phyloP scores from a whole-genome alignment of 37 sponge, comb jelly and placozoan species.

The Petrosia ficiformis region DNA sequence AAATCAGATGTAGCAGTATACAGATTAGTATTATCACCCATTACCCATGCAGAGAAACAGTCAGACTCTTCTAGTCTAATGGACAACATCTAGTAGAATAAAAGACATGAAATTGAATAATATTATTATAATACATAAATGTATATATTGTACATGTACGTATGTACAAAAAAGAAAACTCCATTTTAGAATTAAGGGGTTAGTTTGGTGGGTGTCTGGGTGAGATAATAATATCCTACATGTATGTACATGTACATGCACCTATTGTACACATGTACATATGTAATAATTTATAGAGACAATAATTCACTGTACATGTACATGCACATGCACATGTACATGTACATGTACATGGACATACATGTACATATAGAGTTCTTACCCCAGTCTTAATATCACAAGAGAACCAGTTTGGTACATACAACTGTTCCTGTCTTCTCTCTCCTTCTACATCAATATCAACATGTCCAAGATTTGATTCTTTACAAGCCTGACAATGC shows the following conservation, averaged over 20 bases:
- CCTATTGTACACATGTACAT: no score
- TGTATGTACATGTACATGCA: no score
- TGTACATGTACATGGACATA: no score
- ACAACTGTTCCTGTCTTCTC: slow-evolving; percentile 50
- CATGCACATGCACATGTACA: no score
- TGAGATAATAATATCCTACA: no score
- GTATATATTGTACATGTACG: no score
- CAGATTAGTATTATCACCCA: slow-evolving; percentile 37
- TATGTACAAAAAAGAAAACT: no score
- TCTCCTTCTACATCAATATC: slow-evolving; percentile 84
- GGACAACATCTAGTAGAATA: slow-evolving; percentile 30
- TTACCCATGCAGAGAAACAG: slow-evolving; percentile 70
- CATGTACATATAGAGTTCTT: slow-evolving; percentile 29
- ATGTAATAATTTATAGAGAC: no score
- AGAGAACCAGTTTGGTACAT: slow-evolving; percentile 96
- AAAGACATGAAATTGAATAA: background rate
- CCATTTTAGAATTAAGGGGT: no score
- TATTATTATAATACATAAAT: no score
- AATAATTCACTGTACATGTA: no score
- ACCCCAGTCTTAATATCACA: slow-evolving; percentile 94
- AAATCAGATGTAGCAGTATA: slow-evolving; percentile 21
- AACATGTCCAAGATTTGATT: slow-evolving; percentile 72
- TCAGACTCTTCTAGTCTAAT: slow-evolving; percentile 65
- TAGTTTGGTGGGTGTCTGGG: no score
- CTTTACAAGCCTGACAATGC: slow-evolving; percentile 66